A percentile compares a stretch with the other conserved stretches of the same genome.
Conservation (phyloP, 2,797 vertebrate species). For the Siniperca obscura region DNA sequence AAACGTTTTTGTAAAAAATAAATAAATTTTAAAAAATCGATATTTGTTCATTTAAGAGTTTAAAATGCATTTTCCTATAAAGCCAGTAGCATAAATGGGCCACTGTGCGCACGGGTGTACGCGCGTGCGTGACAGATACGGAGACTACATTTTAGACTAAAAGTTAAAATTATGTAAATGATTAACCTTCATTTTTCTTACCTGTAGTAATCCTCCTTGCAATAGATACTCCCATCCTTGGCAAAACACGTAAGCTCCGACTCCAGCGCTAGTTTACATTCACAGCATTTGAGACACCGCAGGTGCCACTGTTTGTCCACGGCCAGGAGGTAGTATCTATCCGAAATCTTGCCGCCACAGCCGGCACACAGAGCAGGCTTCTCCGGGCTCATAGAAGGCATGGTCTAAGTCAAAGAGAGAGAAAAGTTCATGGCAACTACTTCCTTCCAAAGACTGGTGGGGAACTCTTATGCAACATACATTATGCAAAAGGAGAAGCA, state of each 20-base stretch:
- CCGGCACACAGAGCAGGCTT: conserved; percentile 98
- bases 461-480: neutral
- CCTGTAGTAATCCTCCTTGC: conserved; percentile 99
- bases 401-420: conserved; percentile 83
- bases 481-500: neutral
- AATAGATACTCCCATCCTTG: conserved; percentile 99
- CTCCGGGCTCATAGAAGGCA: conserved; percentile 96
- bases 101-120: neutral
- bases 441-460: neutral
- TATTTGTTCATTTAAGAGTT: neutral
- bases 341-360: conserved; percentile 97
- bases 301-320: conserved; percentile 99
- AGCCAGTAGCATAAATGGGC: neutral
- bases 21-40: neutral
- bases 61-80: neutral
- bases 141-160: neutral
- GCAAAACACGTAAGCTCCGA: conserved; percentile 99
- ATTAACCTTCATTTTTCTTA: conserved; percentile 78
- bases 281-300: conserved; percentile 98
- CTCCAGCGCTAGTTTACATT: conserved; percentile 99
- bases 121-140: neutral
- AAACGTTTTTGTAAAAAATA: neutral
- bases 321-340: conserved; percentile 98
- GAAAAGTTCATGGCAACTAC: conserved; percentile 12
- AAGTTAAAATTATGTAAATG: neutral